phyloP scores from a whole-genome alignment of 2,113 vertebrate species.

The crab-eating macaque (Macaca fascicularis) region T2T-MFA8v1.1 NC_088378.1:151300501-151301000 shows the following conservation, averaged over 20 bases:
- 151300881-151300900: background rate
- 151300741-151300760: background rate
- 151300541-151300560: no score
- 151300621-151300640: background rate
- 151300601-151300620: background rate
- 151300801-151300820: background rate
- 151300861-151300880: background rate
- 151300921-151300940: background rate
- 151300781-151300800: background rate
- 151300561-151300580: no score
- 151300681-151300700: background rate
- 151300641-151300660: slow-evolving; percentile 14
- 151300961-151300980: background rate
- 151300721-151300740: background rate
- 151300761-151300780: background rate
- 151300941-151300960: background rate
- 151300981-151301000: background rate
- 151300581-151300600: background rate
- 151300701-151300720: background rate
- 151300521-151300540: no score
- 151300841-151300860: background rate
- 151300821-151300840: background rate
- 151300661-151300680: background rate
- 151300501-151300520: no score
- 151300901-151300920: background rate